Percentiles rank a stretch among this genome's conserved stretches.
phyloP scores from a whole-genome alignment of 2,888 invertebrate genomes.

The Hylaea fasciaria region DNA sequence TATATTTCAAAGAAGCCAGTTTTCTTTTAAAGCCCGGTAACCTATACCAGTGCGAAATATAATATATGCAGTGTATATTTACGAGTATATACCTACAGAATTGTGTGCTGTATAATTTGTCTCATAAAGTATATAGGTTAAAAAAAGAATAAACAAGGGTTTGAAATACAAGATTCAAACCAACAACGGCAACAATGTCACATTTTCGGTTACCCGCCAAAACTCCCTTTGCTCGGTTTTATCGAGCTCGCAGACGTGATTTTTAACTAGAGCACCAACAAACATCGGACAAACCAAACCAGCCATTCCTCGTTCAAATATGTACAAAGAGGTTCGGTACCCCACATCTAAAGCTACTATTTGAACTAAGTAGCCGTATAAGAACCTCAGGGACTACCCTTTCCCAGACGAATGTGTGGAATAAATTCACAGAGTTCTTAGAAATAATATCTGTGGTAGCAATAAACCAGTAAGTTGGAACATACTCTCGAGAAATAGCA shows the following conservation, averaged over 20 bases:
- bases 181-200: too few relatives aligned
- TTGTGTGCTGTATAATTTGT: too few relatives aligned
- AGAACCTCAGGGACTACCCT: constrained; percentile 74
- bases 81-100: too few relatives aligned
- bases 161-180: too few relatives aligned
- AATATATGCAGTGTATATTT: too few relatives aligned
- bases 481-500: constrained; percentile 74
- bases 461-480: constrained; percentile 82
- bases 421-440: constrained; percentile 80
- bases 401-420: constrained; percentile 70
- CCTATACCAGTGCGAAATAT: too few relatives aligned
- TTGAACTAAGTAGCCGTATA: constrained; percentile 77
- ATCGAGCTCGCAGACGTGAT: neutral
- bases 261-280: constrained; percentile 11
- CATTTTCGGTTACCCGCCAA: too few relatives aligned
- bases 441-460: constrained; percentile 81
- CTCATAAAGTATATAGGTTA: too few relatives aligned
- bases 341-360: constrained; percentile 58
- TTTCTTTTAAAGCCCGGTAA: too few relatives aligned
- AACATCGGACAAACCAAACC: constrained; percentile 6
- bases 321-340: constrained; percentile 54
- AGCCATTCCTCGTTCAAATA: constrained; percentile 47
- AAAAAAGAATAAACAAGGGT: too few relatives aligned
- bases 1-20: too few relatives aligned
- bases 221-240: too few relatives aligned